Base-by-base conservation (phyloP, 2,888 invertebrate genomes). In the Galeopsomyia nigrocyanea region DNA sequence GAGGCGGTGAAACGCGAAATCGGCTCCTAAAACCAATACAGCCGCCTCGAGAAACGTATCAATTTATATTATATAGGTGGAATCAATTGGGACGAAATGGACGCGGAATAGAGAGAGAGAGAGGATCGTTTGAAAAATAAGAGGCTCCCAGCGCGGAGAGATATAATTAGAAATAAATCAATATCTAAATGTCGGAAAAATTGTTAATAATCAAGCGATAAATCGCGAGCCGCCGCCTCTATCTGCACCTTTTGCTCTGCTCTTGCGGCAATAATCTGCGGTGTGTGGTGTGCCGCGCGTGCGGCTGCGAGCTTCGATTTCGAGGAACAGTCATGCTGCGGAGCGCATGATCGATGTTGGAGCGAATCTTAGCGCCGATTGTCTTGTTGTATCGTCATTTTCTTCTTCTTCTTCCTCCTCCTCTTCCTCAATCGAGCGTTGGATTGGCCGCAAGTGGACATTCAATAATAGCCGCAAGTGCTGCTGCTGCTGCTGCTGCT, bases 271-370 rank as follows among this genome's bases (percentile, higher is more conserved):
- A 26, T 26, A 26, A 26, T 26, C 26, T 26, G n/a, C n/a, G n/a
- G n/a, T n/a, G n/a, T n/a, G n/a, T n/a, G n/a, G n/a, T n/a, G n/a
- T 47, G 14, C 50, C 50, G 3, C 47, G 21, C 31, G 31, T n/a
- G 10, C 14, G 17, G n/a, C 0, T 21, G 13, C 17, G n/a, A 26
- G 17, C 14, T 3, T 26, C 47, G 57, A 31, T 56, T 17, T 26
- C 26, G 67, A 31, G 51, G 21, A 39, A 58, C 31, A 68, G 31
- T 26, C 26, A 5, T 21, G 31, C 53, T 21, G 31, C 53, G 31
- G 71, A 68, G 49, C 71, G 50, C 50, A 76, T 77, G 80, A 79
- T 79, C 74, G 76, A 79, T 77, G 80, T 79, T 74, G 62, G 68
- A 68, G 63, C 69, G 26, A 26, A 26, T 68, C 69, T 72, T 73